phyloP scores from a whole-genome alignment of 2,797 vertebrate species.

The Vireo griseus region DNA sequence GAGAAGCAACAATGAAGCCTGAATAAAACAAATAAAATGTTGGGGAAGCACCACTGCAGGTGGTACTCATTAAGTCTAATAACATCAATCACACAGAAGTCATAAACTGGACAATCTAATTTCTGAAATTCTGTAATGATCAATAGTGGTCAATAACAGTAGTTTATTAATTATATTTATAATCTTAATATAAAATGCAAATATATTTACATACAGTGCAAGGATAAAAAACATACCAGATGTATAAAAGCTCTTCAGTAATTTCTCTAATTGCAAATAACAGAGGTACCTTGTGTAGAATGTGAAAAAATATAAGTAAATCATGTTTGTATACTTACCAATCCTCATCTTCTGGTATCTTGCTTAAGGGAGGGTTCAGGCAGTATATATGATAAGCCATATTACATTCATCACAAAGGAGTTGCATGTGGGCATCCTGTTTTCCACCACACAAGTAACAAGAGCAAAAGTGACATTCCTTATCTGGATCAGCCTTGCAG shows the following conservation, averaged over 20 bases:
- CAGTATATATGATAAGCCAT: slow-evolving; percentile 99
- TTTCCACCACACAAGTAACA: slow-evolving; percentile 96
- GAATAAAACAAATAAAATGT: neutral
- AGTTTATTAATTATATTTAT: neutral
- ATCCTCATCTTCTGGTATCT: slow-evolving; percentile 96
- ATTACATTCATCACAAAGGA: slow-evolving; percentile 98
- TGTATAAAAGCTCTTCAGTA: neutral
- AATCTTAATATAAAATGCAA: neutral
- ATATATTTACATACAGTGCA: neutral
- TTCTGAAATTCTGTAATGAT: neutral
- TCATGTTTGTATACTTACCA: slow-evolving; percentile 82
- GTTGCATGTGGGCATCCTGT: slow-evolving; percentile 96
- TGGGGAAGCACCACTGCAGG: neutral
- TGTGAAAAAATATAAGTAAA: neutral
- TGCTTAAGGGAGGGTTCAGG: slow-evolving; percentile 92
- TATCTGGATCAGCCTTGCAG: slow-evolving; percentile 93
- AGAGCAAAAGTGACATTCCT: slow-evolving; percentile 93
- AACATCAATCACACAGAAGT: neutral
- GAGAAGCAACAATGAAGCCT: neutral
- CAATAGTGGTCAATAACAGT: neutral
- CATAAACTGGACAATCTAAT: neutral
- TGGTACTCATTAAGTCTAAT: neutral
- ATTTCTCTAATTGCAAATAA: too few relatives aligned
- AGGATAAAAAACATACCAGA: neutral
- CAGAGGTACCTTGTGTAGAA: neutral